Conservation (phyloP, 2,113 vertebrate genomes). For the Dicaeum eximium region DNA sequence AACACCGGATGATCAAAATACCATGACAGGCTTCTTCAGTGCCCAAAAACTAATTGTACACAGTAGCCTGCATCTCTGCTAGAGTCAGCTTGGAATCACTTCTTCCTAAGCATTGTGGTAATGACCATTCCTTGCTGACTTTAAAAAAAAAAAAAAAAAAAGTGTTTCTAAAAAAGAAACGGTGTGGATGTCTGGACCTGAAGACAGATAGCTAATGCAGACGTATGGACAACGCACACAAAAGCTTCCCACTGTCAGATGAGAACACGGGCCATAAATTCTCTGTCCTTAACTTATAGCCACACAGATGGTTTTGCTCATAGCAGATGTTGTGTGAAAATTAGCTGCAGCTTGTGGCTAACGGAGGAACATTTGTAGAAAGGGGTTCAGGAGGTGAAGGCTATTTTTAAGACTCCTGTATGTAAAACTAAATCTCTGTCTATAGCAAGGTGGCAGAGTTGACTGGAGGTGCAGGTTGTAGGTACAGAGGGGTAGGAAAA, state of each 20-base stretch:
- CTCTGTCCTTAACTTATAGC: constrained; percentile 22
- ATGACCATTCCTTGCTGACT: not conserved
- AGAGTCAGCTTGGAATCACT: not conserved
- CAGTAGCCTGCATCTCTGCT: constrained; percentile 2
- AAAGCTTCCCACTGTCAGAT: constrained; percentile 12
- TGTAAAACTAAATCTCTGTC: constrained; percentile 3
- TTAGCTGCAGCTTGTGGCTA: constrained; percentile 70
- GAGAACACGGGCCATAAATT: constrained; percentile 41
- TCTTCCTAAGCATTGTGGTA: not conserved
- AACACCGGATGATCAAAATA: not conserved
- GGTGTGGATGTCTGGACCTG: not conserved
- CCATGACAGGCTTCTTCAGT: not conserved
- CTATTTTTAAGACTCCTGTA: constrained; percentile 36
- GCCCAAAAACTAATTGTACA: not conserved
- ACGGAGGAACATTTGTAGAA: constrained; percentile 3
- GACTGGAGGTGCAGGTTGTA: not conserved
- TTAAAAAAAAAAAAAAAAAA: not conserved
- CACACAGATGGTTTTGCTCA: constrained; percentile 78
- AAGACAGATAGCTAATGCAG: constrained; percentile 11
- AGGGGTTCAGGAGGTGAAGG: constrained; percentile 5
- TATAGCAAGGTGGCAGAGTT: not conserved
- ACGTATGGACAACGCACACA: not conserved
- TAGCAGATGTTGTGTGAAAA: constrained; percentile 72
- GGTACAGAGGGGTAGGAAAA: not conserved
- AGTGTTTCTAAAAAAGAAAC: not conserved